phyloP scores from a whole-genome alignment of 1,140 invertebrate genomes.

The Bilobella aurantiaca region DNA sequence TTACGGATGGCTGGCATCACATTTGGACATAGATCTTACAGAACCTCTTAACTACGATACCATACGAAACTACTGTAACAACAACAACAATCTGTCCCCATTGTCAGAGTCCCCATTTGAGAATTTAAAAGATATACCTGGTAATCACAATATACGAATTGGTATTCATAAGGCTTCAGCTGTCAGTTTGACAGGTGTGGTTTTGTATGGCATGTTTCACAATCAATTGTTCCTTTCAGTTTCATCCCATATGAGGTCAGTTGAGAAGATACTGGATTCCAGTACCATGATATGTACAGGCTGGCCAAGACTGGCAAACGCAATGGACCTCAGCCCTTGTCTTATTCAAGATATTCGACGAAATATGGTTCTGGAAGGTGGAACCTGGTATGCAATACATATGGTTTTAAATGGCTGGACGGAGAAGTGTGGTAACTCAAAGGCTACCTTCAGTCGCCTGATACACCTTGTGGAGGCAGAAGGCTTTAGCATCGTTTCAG shows the following conservation, averaged over 20 bases:
- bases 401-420: slow-evolving; percentile 12
- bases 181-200: background rate
- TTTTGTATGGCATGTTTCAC: background rate
- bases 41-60: background rate
- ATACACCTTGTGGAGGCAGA: slow-evolving; percentile 2
- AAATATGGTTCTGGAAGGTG: slow-evolving; percentile 15
- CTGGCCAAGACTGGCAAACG: slow-evolving; percentile 5
- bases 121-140: slow-evolving; percentile 12
- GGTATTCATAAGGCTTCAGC: background rate
- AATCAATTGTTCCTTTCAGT: slow-evolving; percentile 10
- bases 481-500: slow-evolving; percentile 16
- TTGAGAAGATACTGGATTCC: slow-evolving; percentile 9
- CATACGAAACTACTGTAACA: background rate
- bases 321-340: slow-evolving; percentile 9
- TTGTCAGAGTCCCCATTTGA: background rate
- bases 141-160: background rate
- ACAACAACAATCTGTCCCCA: slow-evolving; percentile 2
- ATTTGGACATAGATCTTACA: slow-evolving; percentile 13
- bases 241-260: background rate
- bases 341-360: slow-evolving; percentile 12
- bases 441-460: slow-evolving; percentile 17
- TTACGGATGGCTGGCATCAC: slow-evolving; percentile 20
- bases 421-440: slow-evolving; percentile 13
- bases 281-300: slow-evolving; percentile 4
- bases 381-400: slow-evolving; percentile 15